Evolutionary conservation across 2,888 invertebrate species (phyloP).

Genomic region (Punctoribates punctum): DNA sequence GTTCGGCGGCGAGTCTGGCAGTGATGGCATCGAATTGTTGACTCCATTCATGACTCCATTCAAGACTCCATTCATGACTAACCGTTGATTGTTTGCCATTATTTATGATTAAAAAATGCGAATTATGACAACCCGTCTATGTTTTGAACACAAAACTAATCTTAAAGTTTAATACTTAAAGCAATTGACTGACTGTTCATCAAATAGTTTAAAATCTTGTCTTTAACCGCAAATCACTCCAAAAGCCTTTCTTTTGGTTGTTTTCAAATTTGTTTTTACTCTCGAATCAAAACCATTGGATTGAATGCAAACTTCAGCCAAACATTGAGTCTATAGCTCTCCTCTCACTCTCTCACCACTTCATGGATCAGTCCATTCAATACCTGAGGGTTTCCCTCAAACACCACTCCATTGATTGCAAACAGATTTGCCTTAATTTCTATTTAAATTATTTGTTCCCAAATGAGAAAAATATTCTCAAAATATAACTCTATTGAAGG

Average conservation of each 20-base stretch:
- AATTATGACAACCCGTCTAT: neutral
- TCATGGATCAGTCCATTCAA: neutral
- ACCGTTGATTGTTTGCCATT: constrained; percentile 19
- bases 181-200: too few relatives aligned
- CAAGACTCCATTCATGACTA: constrained; percentile 16
- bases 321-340: neutral
- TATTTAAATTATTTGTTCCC: too few relatives aligned
- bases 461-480: too few relatives aligned
- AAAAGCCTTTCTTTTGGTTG: neutral
- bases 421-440: too few relatives aligned
- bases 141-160: neutral
- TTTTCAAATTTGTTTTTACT: constrained; percentile 20
- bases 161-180: too few relatives aligned
- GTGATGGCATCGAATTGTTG: constrained; percentile 7
- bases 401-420: too few relatives aligned
- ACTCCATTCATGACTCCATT: constrained; percentile 9
- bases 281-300: neutral
- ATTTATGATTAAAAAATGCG: neutral
- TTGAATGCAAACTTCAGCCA: neutral
- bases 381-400: neutral
- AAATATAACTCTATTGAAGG: too few relatives aligned
- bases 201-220: too few relatives aligned
- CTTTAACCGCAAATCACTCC: neutral
- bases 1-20: constrained; percentile 22
- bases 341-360: neutral